Conservation (phyloP, 30 jellyfish, hydroid and myxozoan genomes). For the Clytia hemisphaerica region DNA sequence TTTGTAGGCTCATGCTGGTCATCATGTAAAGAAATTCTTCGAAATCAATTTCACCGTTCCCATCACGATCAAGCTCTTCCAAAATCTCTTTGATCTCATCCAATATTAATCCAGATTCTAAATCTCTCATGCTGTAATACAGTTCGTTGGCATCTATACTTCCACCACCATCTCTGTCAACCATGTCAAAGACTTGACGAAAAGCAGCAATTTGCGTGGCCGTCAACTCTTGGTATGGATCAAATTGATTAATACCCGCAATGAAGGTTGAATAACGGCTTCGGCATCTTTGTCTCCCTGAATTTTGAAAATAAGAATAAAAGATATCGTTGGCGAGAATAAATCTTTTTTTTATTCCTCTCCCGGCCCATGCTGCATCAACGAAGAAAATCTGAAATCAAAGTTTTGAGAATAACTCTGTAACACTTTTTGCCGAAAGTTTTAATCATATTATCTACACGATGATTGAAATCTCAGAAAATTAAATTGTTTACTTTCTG, state of each 20-base stretch:
- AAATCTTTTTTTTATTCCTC: no score
- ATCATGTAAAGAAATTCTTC: conserved; percentile 30
- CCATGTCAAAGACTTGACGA: conserved; percentile 38
- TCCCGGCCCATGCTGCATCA: no score
- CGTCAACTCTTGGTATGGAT: conserved; percentile 6
- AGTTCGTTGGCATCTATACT: conserved; percentile 39
- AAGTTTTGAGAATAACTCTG: no score
- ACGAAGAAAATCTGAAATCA: no score
- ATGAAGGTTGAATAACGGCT: conserved; percentile 14
- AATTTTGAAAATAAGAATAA: no score
- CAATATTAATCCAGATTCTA: neutral
- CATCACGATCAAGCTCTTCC: conserved; percentile 38
- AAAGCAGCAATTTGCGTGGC: conserved; percentile 32
- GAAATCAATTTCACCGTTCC: conserved; percentile 37
- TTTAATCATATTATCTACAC: no score
- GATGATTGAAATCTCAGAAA: no score
- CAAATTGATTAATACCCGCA: conserved; percentile 23
- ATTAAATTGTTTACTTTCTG: no score
- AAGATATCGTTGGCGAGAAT: no score
- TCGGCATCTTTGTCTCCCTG: no score
- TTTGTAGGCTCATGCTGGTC: conserved; percentile 34
- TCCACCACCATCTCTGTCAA: conserved; percentile 47
- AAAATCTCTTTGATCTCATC: conserved; percentile 20
- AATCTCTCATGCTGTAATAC: conserved; percentile 40
- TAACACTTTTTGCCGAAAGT: no score